These are phyloP conservation scores for Galeruca laticollis DNA, from an alignment of 2,888 invertebrate genomes.

Conservation along the genomic window DNA sequence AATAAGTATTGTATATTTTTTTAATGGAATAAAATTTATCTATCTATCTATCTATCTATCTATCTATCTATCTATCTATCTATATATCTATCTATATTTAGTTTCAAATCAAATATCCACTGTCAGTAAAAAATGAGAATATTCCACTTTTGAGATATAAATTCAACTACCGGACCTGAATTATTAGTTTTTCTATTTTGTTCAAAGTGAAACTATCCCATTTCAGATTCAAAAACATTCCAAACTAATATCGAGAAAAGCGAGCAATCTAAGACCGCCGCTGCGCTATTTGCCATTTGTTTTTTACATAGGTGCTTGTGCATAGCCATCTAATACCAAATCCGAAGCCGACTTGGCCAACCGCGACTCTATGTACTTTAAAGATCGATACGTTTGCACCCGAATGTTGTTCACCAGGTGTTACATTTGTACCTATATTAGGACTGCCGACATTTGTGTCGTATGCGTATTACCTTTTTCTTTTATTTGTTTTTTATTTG, in stretches of 20 bases:
- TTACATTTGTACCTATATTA: slow-evolving; percentile 52
- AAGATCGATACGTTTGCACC: slow-evolving; percentile 59
- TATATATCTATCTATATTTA: too few species aligned
- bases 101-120: too few species aligned
- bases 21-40: too few species aligned
- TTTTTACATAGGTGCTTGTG: slow-evolving; percentile 59
- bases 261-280: slow-evolving; percentile 61
- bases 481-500: slow-evolving; percentile 17
- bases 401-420: slow-evolving; percentile 49
- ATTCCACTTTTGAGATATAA: neutral
- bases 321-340: slow-evolving; percentile 61
- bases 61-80: too few species aligned
- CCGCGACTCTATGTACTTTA: slow-evolving; percentile 56
- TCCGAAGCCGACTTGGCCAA: slow-evolving; percentile 34
- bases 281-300: slow-evolving; percentile 57
- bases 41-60: too few species aligned
- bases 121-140: neutral
- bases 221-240: slow-evolving; percentile 30
- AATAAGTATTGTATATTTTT: too few species aligned
- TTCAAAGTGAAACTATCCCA: neutral
- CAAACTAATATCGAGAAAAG: slow-evolving; percentile 45
- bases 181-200: slow-evolving; percentile 13
- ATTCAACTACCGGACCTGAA: neutral
- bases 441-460: slow-evolving; percentile 28
- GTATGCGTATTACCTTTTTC: slow-evolving; percentile 11